These are phyloP conservation scores for Strix aluco DNA, from an alignment of 2,113 vertebrate genomes.

Conservation along the genomic window DNA sequence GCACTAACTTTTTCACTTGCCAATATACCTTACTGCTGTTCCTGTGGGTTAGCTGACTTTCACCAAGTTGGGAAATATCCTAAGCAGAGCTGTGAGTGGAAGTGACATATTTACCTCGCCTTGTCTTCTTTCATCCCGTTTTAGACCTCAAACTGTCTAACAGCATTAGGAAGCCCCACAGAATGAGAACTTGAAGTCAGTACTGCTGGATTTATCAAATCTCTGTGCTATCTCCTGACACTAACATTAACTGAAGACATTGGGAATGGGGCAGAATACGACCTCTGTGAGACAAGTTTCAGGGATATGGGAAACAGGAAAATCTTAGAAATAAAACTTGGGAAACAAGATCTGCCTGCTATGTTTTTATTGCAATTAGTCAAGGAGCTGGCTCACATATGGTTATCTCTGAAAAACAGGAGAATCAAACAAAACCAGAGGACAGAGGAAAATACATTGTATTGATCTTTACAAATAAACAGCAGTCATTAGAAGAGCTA, in stretches of 20 bases:
- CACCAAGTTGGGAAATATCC: conserved; percentile 34
- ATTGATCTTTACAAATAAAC: background rate
- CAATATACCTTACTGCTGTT: background rate
- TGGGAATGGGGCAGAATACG: background rate
- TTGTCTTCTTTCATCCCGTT: conserved; percentile 57
- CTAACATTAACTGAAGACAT: background rate
- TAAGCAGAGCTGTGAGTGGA: background rate
- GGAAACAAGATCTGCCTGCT: background rate
- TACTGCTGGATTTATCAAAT: background rate
- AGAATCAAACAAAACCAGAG: background rate
- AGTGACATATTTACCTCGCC: conserved; percentile 62
- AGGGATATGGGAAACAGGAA: background rate
- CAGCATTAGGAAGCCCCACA: conserved; percentile 42
- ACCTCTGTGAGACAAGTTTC: background rate
- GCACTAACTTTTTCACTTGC: background rate
- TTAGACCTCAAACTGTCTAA: conserved; percentile 47
- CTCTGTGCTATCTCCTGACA: background rate
- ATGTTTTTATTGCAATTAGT: background rate
- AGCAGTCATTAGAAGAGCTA: background rate
- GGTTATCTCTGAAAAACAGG: background rate
- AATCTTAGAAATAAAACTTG: background rate
- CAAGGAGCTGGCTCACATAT: background rate
- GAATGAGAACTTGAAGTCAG: conserved; percentile 36
- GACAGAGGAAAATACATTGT: background rate
- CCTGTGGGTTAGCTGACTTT: conserved; percentile 23